phyloP scores from a whole-genome alignment of 92 coral and sea anemone genomes.

The Umimayanthus kanabou region DNA sequence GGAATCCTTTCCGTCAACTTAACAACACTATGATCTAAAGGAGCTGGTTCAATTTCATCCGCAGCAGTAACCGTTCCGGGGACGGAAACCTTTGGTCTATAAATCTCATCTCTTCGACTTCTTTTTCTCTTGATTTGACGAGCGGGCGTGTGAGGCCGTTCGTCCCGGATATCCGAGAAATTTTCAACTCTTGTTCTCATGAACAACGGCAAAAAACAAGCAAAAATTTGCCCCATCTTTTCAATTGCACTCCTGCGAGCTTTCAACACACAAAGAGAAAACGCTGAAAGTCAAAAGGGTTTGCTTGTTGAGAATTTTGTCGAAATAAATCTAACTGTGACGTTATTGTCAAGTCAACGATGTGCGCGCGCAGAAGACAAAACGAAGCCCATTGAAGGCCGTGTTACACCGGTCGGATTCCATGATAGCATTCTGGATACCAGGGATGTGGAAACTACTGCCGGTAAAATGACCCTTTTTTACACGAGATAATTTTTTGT shows the following conservation, averaged over 20 bases:
- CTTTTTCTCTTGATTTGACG: neutral
- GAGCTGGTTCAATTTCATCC: neutral
- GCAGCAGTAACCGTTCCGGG: neutral
- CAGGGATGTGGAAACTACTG: too few relatives aligned
- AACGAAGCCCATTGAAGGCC: neutral
- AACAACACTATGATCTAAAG: neutral
- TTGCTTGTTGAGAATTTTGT: neutral
- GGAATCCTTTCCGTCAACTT: neutral
- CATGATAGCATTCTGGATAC: too few relatives aligned
- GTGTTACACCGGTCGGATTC: too few relatives aligned
- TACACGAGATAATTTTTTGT: too few relatives aligned
- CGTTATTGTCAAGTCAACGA: slow-evolving; percentile 17
- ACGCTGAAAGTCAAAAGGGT: neutral
- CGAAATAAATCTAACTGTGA: neutral
- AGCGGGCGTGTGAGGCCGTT: neutral
- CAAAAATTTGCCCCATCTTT: slow-evolving; percentile 2
- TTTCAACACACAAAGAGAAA: neutral
- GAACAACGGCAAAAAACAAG: neutral
- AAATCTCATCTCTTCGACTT: neutral
- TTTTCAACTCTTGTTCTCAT: neutral
- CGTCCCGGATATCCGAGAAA: neutral
- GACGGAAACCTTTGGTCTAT: neutral
- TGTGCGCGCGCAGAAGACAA: neutral
- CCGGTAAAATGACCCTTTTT: too few relatives aligned
- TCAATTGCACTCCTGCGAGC: neutral